Conservation (phyloP, 2,888 invertebrate genomes). For the Anticlea derivata region DNA sequence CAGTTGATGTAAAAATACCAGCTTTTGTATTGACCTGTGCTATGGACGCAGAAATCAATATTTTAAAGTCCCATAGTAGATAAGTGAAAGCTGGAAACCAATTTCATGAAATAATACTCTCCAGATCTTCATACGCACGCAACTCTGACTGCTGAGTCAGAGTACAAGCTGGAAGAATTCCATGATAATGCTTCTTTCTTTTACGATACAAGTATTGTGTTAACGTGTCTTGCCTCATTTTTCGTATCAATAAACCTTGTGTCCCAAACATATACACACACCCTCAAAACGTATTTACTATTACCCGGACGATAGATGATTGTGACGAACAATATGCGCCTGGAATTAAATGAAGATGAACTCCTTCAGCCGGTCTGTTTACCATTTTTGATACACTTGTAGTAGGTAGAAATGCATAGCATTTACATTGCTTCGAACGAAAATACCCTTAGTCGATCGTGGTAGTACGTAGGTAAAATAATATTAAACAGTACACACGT, state of each 20-base stretch:
- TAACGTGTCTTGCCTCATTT: too few relatives aligned
- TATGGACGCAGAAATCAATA: background rate
- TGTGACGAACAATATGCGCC: background rate
- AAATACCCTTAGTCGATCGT: background rate
- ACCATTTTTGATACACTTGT: slow-evolving; percentile 4
- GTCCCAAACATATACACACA: background rate
- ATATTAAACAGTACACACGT: too few relatives aligned
- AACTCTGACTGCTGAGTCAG: slow-evolving; percentile 6
- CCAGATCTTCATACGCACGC: slow-evolving; percentile 1
- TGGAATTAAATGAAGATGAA: background rate
- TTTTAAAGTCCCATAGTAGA: background rate
- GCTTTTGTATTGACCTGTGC: background rate
- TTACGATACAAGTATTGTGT: too few relatives aligned
- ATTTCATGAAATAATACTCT: slow-evolving; percentile 1
- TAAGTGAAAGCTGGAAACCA: background rate
- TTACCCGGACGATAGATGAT: background rate
- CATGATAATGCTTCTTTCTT: background rate
- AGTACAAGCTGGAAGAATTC: slow-evolving; percentile 3
- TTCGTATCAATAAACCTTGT: background rate
- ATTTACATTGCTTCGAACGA: too few relatives aligned
- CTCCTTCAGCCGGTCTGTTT: background rate
- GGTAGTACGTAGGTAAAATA: too few relatives aligned
- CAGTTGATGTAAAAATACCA: background rate
- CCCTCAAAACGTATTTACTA: too few relatives aligned
- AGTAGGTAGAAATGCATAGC: too few relatives aligned